These are phyloP conservation scores for Aspidiotus destructor DNA, from an alignment of 2,888 invertebrate species.

Conservation along the genomic window DNA sequence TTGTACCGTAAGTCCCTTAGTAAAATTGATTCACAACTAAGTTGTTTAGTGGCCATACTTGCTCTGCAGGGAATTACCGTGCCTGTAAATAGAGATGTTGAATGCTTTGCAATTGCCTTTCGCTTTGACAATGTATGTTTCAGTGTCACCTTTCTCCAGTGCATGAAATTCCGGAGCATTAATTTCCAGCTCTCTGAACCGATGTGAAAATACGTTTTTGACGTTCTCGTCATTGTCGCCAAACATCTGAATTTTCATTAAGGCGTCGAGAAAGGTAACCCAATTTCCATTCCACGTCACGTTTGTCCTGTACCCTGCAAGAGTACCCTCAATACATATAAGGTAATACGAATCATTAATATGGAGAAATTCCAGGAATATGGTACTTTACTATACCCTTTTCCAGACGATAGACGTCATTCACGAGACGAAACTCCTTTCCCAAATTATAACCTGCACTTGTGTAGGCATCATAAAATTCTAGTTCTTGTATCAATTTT, in stretches of 20 bases:
- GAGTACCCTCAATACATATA: neutral
- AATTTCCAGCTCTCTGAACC: conserved; percentile 9
- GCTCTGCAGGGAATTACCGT: neutral
- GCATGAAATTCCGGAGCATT: neutral
- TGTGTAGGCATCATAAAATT: conserved; percentile 2
- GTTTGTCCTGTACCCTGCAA: conserved; percentile 42
- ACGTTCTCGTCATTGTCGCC: neutral
- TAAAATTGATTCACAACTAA: neutral
- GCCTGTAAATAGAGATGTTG: neutral
- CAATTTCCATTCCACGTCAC: conserved; percentile 13
- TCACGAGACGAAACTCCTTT: neutral
- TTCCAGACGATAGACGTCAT: too few species aligned
- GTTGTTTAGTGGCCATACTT: neutral
- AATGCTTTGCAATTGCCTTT: neutral
- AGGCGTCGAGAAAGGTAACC: conserved; percentile 15
- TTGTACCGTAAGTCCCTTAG: neutral
- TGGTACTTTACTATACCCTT: too few species aligned
- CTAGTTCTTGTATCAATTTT: neutral
- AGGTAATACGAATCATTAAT: neutral
- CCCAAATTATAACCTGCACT: conserved; percentile 4
- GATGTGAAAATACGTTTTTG: neutral
- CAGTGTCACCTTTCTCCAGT: neutral
- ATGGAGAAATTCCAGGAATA: too few species aligned
- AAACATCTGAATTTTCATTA: conserved; percentile 13
- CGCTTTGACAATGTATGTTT: neutral